These are phyloP conservation scores for Sarcophaga caerulescens DNA, from an alignment of 2,888 invertebrate genomes.

Conservation along the genomic window DNA sequence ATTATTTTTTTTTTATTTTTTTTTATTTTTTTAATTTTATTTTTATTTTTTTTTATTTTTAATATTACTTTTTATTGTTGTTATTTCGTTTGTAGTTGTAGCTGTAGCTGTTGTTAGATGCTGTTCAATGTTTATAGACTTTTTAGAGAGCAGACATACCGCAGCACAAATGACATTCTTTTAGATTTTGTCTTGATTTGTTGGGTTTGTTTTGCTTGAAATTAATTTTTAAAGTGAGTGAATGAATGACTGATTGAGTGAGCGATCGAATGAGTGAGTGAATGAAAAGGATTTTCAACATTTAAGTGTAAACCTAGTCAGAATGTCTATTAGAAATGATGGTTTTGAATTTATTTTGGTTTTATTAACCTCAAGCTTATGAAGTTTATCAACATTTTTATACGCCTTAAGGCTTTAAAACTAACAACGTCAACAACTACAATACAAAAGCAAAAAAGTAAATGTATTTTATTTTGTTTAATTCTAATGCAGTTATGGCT, in stretches of 20 bases:
- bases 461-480: constrained; percentile 4
- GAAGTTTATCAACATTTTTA: constrained; percentile 51
- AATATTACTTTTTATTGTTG: background rate
- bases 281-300: background rate
- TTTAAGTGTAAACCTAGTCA: constrained; percentile 17
- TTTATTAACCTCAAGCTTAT: constrained; percentile 29
- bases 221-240: background rate
- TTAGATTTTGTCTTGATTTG: background rate
- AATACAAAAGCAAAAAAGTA: background rate
- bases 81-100: background rate
- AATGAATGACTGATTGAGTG: background rate
- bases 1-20: constrained; percentile 12
- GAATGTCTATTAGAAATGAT: constrained; percentile 54
- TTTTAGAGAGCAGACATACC: constrained; percentile 33
- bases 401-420: constrained; percentile 55
- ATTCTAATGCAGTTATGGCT: constrained; percentile 49
- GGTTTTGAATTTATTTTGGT: constrained; percentile 39
- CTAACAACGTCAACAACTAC: background rate
- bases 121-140: background rate
- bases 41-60: too few species aligned
- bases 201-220: constrained; percentile 17
- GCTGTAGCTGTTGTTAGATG: background rate
- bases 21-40: too few species aligned
- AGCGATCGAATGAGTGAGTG: background rate
- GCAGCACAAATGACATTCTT: constrained; percentile 51